These are phyloP conservation scores for Chrysogorgia sp. DNA, from an alignment of 92 coral and sea anemone genomes.

Conservation along the genomic window DNA sequence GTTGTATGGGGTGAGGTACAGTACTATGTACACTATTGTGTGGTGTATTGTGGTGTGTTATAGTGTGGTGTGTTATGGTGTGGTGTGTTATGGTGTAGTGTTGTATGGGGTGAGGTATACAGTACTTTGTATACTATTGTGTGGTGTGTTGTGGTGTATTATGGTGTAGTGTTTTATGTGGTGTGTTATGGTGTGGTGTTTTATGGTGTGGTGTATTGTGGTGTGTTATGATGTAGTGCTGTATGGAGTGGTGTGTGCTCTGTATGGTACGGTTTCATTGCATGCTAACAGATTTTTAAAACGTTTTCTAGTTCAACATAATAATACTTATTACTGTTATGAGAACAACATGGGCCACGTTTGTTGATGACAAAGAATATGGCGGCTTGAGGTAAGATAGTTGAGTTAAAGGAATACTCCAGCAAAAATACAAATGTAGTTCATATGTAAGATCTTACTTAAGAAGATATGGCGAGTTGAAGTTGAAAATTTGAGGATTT, in stretches of 20 bases:
- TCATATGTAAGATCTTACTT: no score
- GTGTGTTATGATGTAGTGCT: neutral
- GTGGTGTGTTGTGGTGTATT: constrained; percentile 6
- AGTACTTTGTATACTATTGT: neutral
- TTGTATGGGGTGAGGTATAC: neutral
- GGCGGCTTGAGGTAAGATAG: constrained; percentile 33
- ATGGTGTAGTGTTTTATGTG: neutral
- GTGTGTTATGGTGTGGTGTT: constrained; percentile 1
- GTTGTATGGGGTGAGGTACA: no score
- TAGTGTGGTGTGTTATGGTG: no score
- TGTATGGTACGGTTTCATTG: neutral
- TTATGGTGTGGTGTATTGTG: constrained; percentile 6
- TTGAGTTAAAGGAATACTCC: no score
- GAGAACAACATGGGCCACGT: constrained; percentile 61
- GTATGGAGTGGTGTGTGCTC: neutral
- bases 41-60: no score
- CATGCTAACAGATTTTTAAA: neutral
- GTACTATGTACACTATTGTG: no score
- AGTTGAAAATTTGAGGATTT: no score
- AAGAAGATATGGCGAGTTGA: no score
- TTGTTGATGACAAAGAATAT: constrained; percentile 42
- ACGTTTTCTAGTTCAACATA: constrained; percentile 60
- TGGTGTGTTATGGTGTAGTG: neutral
- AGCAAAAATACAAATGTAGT: no score
- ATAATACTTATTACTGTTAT: constrained; percentile 62